These are phyloP conservation scores for Aldabrachelys gigantea DNA, from an alignment of 2,113 vertebrate species.

Conservation along the genomic window DNA sequence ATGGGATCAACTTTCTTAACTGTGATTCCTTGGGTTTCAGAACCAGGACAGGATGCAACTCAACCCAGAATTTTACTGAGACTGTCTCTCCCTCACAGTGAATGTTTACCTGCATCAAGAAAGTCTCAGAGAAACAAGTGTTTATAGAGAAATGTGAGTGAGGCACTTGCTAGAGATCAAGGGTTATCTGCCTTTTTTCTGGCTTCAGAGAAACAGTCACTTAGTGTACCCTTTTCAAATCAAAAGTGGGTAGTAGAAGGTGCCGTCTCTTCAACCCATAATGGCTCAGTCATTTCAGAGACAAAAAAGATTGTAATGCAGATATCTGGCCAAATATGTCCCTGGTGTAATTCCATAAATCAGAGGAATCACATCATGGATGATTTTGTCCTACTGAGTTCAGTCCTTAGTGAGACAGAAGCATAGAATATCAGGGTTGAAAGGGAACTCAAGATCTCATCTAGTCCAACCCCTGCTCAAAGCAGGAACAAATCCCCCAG, in stretches of 20 bases:
- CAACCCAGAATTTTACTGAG: background rate
- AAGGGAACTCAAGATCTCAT: no score
- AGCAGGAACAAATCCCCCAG: no score
- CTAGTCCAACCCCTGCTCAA: no score
- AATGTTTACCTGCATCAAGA: background rate
- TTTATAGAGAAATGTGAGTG: background rate
- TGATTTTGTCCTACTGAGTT: rapidly evolving
- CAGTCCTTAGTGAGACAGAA: background rate
- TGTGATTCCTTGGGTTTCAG: rapidly evolving
- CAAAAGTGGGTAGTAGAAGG: background rate
- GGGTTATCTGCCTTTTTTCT: background rate
- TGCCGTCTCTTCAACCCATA: background rate
- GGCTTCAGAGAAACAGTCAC: background rate
- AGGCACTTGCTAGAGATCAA: background rate
- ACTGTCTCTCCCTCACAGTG: background rate
- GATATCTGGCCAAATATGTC: background rate
- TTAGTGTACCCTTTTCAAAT: background rate
- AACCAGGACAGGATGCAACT: background rate
- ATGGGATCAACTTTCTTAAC: background rate
- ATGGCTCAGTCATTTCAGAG: background rate
- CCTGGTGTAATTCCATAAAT: background rate
- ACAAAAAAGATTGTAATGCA: background rate
- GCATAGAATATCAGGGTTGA: no score
- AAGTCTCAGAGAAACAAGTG: rapidly evolving
- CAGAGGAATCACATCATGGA: background rate